These are phyloP conservation scores for Phoxinus dragarum DNA, from an alignment of 2,797 vertebrate species.

Conservation along the genomic window DNA sequence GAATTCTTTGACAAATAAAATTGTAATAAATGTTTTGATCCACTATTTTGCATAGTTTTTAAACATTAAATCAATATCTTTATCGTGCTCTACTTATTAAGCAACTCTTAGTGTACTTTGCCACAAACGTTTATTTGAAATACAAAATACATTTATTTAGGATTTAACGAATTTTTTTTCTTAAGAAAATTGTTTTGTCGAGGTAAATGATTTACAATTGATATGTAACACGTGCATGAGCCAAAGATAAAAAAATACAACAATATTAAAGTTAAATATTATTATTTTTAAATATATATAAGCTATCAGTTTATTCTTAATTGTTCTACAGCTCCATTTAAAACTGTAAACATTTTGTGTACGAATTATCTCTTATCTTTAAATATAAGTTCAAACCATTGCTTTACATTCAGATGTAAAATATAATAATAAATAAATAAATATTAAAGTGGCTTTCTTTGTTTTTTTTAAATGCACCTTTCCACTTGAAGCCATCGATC, in stretches of 20 bases:
- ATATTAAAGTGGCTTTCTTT: constrained; percentile 7
- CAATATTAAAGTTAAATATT: not conserved
- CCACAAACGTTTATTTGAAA: not conserved
- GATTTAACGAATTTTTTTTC: not conserved
- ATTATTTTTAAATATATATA: not conserved
- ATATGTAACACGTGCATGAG: not conserved
- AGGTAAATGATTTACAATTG: not conserved
- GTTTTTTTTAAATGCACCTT: not conserved
- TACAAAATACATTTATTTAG: not conserved
- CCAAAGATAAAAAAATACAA: not conserved
- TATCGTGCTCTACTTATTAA: not conserved
- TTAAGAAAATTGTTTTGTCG: not conserved
- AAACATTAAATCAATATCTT: not conserved
- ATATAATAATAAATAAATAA: not conserved
- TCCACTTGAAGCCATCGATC: not conserved
- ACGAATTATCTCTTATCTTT: not conserved
- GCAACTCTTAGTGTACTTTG: not conserved
- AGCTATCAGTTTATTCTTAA: not conserved
- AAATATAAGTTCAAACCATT: not conserved
- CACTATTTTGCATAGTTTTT: constrained; percentile 2
- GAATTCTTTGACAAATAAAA: not conserved
- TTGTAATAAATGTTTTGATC: constrained; percentile 3
- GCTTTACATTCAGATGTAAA: not conserved
- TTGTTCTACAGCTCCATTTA: not conserved
- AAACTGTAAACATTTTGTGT: constrained; percentile 14